phyloP scores from a whole-genome alignment of 2,113 vertebrate species.

The Gorsachius goisagi region DNA sequence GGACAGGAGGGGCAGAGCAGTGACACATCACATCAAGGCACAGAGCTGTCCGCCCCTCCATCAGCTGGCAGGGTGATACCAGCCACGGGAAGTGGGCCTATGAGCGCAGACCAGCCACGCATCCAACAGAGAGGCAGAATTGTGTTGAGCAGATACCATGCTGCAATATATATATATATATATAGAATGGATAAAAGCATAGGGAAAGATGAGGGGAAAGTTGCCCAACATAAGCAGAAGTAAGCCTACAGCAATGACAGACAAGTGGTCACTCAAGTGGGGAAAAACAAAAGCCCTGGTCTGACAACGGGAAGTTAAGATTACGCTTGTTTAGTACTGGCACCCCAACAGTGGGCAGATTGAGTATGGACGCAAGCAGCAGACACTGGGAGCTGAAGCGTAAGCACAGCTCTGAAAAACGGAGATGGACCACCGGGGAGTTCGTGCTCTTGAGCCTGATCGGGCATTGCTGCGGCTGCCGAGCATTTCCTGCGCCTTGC shows the following conservation, averaged over 20 bases:
- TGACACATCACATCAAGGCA: neutral
- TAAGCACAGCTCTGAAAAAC: neutral
- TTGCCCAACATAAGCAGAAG: neutral
- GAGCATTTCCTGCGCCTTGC: neutral
- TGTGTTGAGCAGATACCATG: accelerated
- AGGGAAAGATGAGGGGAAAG: neutral
- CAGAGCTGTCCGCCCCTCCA: neutral
- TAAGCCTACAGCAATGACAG: neutral
- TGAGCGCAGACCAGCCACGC: neutral
- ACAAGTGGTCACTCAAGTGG: neutral
- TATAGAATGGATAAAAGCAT: neutral
- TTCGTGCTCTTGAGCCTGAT: accelerated
- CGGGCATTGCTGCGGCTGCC: accelerated
- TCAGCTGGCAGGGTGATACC: neutral
- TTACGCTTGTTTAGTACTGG: neutral
- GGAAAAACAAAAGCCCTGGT: neutral
- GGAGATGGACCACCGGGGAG: accelerated
- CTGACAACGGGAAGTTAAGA: neutral
- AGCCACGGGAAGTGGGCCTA: neutral
- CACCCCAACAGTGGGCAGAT: accelerated
- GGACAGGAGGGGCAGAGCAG: neutral
- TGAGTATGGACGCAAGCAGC: accelerated
- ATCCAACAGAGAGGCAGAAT: neutral
- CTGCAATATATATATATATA: accelerated
- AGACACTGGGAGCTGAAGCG: neutral